Conservation (phyloP, 2,797 vertebrate genomes). For the Rhabdophis nuchalis region DNA sequence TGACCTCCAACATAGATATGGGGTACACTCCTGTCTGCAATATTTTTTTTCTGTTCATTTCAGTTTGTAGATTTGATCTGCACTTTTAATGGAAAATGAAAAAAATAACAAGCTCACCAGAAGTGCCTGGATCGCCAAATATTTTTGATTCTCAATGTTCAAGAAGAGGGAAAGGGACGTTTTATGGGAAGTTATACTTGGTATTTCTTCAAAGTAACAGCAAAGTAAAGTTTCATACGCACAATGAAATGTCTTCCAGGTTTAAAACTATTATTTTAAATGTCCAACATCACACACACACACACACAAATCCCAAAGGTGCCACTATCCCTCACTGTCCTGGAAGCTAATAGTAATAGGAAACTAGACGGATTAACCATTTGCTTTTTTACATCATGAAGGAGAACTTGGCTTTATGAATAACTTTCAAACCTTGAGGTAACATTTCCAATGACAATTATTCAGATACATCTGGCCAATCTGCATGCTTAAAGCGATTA, state of each 20-base stretch:
- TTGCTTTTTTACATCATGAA: background rate
- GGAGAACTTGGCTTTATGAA: background rate
- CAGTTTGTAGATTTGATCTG: background rate
- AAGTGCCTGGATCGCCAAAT: background rate
- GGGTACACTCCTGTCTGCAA: background rate
- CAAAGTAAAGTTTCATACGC: background rate
- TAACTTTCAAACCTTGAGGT: background rate
- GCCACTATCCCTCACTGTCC: background rate
- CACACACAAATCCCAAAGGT: background rate
- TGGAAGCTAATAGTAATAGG: background rate
- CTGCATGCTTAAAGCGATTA: conserved; percentile 11
- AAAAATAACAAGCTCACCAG: background rate
- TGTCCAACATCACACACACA: background rate
- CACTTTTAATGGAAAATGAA: background rate
- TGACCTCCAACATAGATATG: background rate
- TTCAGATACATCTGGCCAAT: background rate
- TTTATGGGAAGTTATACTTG: conserved; percentile 1
- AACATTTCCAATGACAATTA: background rate
- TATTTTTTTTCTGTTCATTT: background rate
- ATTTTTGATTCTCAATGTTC: background rate
- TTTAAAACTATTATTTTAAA: background rate
- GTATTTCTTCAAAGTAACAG: background rate
- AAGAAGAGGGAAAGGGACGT: background rate
- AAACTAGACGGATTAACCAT: background rate
- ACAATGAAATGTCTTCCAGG: background rate